Evolutionary conservation across 23 tunicate genomes (phyloP).

Genomic region (Phallusia fumigata): DNA sequence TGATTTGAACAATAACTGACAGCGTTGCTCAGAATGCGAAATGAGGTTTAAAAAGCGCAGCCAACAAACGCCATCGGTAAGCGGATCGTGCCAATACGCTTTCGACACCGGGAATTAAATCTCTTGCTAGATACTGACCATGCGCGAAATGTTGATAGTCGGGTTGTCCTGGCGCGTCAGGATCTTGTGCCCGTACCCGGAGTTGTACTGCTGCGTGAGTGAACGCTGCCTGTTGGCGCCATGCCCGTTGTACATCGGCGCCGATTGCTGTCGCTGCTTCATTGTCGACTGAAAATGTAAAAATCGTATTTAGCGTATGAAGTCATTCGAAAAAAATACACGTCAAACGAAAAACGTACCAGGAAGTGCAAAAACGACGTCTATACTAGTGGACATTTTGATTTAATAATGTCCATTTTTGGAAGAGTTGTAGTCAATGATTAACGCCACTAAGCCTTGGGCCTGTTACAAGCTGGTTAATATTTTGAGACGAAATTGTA

Average conservation of each 20-base stretch:
- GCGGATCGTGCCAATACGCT: neutral
- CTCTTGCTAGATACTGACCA: conserved; percentile 31
- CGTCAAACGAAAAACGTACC: no score
- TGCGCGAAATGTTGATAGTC: conserved; percentile 68
- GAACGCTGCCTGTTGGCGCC: conserved; percentile 50
- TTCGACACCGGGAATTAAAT: neutral
- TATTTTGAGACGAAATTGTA: no score
- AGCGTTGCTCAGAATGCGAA: neutral
- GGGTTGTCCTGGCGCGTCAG: conserved; percentile 87
- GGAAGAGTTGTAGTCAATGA: no score
- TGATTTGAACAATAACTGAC: conserved; percentile 5
- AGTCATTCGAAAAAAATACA: no score
- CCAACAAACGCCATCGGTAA: neutral
- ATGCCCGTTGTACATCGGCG: conserved; percentile 37
- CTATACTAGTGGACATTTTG: no score
- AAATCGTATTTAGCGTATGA: no score
- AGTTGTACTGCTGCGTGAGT: conserved; percentile 68
- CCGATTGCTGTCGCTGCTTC: conserved; percentile 68
- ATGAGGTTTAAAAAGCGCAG: neutral
- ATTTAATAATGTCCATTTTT: no score
- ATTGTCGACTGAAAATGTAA: conserved; percentile 4
- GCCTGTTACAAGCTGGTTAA: no score
- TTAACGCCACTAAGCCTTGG: no score
- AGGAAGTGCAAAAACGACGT: no score
- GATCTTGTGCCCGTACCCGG: conserved; percentile 61